These are phyloP conservation scores for Sebastiscus tertius DNA, from an alignment of 2,797 vertebrate genomes.

Conservation along the genomic window DNA sequence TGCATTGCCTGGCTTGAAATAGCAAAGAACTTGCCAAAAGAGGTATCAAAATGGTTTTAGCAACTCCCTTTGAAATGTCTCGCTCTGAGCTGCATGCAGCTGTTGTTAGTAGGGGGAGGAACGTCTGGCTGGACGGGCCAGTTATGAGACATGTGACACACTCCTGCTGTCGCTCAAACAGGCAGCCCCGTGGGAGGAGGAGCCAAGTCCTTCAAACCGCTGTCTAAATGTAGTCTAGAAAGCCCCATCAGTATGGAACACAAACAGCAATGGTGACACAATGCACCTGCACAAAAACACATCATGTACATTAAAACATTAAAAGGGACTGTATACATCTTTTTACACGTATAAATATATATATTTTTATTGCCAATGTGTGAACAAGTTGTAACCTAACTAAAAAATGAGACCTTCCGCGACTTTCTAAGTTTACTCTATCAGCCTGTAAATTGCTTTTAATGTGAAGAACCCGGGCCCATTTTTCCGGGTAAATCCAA, in stretches of 20 bases:
- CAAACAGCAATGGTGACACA: constrained; percentile 4
- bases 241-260: constrained; percentile 11
- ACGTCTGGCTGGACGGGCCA: constrained; percentile 5
- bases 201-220: constrained; percentile 44
- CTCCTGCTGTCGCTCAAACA: constrained; percentile 59
- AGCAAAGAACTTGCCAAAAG: constrained; percentile 27
- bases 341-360: too few relatives aligned
- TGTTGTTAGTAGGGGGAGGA: constrained; percentile 29
- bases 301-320: neutral
- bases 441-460: too few relatives aligned
- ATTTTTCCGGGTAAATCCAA: too few relatives aligned
- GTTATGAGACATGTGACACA: constrained; percentile 39
- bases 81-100: constrained; percentile 39
- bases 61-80: constrained; percentile 1
- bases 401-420: too few relatives aligned
- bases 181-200: constrained; percentile 17
- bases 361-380: too few relatives aligned
- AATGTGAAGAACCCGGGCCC: too few relatives aligned
- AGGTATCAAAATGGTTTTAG: constrained; percentile 26
- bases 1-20: constrained; percentile 18
- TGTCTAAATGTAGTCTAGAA: constrained; percentile 20
- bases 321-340: too few relatives aligned
- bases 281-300: neutral
- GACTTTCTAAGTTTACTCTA: too few relatives aligned
- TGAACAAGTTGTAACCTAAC: too few relatives aligned